These are phyloP conservation scores for Seriola dumerili DNA, from an alignment of 2,113 vertebrate genomes.

Conservation along the genomic window DNA sequence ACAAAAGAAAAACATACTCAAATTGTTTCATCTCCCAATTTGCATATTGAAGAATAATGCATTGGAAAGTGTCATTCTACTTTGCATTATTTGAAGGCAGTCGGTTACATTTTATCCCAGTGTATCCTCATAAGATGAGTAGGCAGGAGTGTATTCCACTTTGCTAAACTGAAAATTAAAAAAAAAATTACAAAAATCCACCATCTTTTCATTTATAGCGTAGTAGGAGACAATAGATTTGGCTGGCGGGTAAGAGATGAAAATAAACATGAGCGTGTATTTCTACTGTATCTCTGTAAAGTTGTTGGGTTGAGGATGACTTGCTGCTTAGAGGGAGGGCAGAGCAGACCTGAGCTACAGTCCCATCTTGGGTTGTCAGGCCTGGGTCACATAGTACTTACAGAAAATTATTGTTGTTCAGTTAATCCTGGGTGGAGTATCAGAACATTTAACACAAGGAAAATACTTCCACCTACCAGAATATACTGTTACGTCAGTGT, in stretches of 20 bases:
- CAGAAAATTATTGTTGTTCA: slow-evolving; percentile 54
- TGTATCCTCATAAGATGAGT: slow-evolving; percentile 5
- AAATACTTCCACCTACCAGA: slow-evolving; percentile 25
- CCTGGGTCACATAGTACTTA: slow-evolving; percentile 52
- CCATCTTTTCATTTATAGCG: slow-evolving; percentile 23
- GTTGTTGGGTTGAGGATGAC: slow-evolving; percentile 75
- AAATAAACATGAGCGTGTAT: slow-evolving; percentile 51
- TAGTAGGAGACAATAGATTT: slow-evolving; percentile 16
- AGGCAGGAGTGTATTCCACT: slow-evolving; percentile 11
- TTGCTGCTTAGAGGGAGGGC: slow-evolving; percentile 83
- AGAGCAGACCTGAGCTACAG: slow-evolving; percentile 72
- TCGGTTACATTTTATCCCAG: neutral
- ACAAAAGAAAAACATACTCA: slow-evolving; percentile 25
- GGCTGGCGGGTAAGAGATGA: slow-evolving; percentile 16
- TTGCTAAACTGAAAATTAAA: slow-evolving; percentile 24
- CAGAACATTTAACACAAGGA: slow-evolving; percentile 38
- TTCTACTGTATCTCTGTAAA: slow-evolving; percentile 64
- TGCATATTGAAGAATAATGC: slow-evolving; percentile 72
- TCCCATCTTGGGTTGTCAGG: slow-evolving; percentile 43
- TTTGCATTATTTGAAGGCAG: slow-evolving; percentile 33
- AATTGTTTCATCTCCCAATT: slow-evolving; percentile 77
- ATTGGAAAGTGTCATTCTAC: slow-evolving; percentile 9
- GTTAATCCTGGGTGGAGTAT: slow-evolving; percentile 46
- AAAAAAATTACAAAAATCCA: neutral
- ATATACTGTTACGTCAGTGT: slow-evolving; percentile 26